These are phyloP conservation scores for Amphipyra berbera DNA, from an alignment of 2,888 invertebrate genomes.

Conservation along the genomic window DNA sequence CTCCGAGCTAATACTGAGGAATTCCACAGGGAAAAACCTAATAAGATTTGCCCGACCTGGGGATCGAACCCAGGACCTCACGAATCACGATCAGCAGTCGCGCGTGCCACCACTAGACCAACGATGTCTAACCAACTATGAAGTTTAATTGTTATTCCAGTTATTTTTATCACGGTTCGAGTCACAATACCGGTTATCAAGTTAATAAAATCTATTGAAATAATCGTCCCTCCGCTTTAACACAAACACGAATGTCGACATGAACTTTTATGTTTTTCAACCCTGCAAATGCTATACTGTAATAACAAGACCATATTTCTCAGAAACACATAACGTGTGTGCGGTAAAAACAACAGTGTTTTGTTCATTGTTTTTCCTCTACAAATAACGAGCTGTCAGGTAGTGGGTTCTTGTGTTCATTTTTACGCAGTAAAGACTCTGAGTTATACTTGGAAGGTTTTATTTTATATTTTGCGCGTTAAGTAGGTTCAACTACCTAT, in stretches of 20 bases:
- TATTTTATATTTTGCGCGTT: not conserved
- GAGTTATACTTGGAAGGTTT: not conserved
- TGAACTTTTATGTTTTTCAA: slow-evolving; percentile 17
- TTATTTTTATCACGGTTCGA: no score
- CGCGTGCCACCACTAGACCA: no score
- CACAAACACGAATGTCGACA: slow-evolving; percentile 1
- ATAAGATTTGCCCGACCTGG: no score
- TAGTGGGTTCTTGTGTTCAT: slow-evolving; percentile 2
- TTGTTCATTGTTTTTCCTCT: slow-evolving; percentile 27
- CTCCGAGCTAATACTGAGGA: no score
- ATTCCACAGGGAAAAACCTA: no score
- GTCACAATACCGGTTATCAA: no score
- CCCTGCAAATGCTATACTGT: slow-evolving; percentile 5
- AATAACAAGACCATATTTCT: slow-evolving; percentile 37
- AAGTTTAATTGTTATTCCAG: no score
- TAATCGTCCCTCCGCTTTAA: not conserved
- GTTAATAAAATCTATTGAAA: no score
- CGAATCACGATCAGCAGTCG: no score
- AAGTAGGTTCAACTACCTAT: no score
- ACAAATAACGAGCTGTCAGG: slow-evolving; percentile 34
- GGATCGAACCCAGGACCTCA: no score
- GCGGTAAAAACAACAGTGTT: slow-evolving; percentile 10
- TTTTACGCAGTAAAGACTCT: slow-evolving; percentile 13
- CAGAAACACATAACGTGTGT: slow-evolving; percentile 13
- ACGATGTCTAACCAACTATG: no score